Evolutionary conservation across 2,113 vertebrate genomes (phyloP), one percentile per base, ranked within the genome.

Genomic region (Polypterus bichir): DNA sequence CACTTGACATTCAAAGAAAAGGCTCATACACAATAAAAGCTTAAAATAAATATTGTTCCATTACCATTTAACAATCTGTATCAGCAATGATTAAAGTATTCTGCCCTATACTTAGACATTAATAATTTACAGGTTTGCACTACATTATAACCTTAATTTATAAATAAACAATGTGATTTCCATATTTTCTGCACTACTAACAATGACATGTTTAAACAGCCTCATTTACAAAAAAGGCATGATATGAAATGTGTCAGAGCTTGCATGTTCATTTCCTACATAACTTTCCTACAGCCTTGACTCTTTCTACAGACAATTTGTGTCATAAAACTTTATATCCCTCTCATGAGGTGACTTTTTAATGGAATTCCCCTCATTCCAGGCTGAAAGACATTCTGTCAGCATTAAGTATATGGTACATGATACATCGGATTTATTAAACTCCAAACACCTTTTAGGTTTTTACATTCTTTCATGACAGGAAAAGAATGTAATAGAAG

Each of bases 91-190:
- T 86, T 86, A 85, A 84, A 83, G 84, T 78, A 78, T 76, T 71
- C 46, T 66, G 68, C 75, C 80, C 83, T 76, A 85, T 84, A 83
- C 84, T 82, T 76, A 81, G 83, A 74, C 84, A 85, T 88, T 76
- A 88, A 88, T 88, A 85, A 88, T 88, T 81, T 81, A 88, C 76
- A 67, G 66, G 72, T 81, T 88, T 85, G 84, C 84, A 85, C 82
- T 80, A 82, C 83, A 84, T 84, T 82, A 83, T 82, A 27, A 86
- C 81, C 83, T 82, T 69, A 65, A 71, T n/a, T 59, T 74, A 84
- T 86, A 77, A 88, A 86, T 88, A 88, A 88, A 81, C 73, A 78
- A 88, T 84, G 81, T 83, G 76, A 75, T 76, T 75, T 52, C 83
- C 71, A 76, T 82, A 79, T 84, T 85, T 83, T 80, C 77, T 71